phyloP scores from a whole-genome alignment of 2,888 invertebrate genomes.

The Sphecodes monilicornis region DNA sequence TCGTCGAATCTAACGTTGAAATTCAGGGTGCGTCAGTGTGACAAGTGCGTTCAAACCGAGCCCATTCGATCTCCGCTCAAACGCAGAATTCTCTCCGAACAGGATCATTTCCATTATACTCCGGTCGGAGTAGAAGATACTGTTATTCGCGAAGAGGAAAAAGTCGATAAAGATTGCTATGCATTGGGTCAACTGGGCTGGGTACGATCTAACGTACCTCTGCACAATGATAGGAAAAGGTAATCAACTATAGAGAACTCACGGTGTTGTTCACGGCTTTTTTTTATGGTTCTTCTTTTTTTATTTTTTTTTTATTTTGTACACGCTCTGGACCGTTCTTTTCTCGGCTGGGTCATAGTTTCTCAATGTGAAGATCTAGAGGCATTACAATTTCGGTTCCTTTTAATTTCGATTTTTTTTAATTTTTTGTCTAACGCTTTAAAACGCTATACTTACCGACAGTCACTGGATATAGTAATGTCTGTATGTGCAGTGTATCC shows the following conservation, averaged over 20 bases:
- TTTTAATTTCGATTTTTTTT: neutral
- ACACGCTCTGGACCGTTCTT: constrained; percentile 14
- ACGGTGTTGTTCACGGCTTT: constrained; percentile 29
- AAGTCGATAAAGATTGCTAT: constrained; percentile 78
- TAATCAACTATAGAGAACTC: constrained; percentile 57
- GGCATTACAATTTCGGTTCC: neutral
- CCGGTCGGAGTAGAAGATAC: constrained; percentile 69
- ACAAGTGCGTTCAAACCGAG: constrained; percentile 84
- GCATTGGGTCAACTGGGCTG: constrained; percentile 76
- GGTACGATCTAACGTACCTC: constrained; percentile 77
- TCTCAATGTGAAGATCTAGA: neutral
- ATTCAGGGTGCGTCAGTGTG: constrained; percentile 88
- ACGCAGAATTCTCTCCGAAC: constrained; percentile 81
- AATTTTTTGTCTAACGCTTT: neutral
- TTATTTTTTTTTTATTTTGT: constrained; percentile 15
- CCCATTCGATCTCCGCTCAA: constrained; percentile 81
- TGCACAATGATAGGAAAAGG: constrained; percentile 83
- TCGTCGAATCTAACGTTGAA: constrained; percentile 85
- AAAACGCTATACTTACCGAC: too few relatives aligned
- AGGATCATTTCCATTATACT: constrained; percentile 79
- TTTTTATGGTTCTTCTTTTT: constrained; percentile 9
- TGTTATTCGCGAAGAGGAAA: constrained; percentile 66
- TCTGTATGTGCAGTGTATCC: too few relatives aligned
- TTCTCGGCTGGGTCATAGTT: constrained; percentile 1
- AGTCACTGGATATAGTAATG: too few relatives aligned